phyloP scores from a whole-genome alignment of 30 jellyfish, hydroid and myxozoan genomes.

The Mastigias papua region DNA sequence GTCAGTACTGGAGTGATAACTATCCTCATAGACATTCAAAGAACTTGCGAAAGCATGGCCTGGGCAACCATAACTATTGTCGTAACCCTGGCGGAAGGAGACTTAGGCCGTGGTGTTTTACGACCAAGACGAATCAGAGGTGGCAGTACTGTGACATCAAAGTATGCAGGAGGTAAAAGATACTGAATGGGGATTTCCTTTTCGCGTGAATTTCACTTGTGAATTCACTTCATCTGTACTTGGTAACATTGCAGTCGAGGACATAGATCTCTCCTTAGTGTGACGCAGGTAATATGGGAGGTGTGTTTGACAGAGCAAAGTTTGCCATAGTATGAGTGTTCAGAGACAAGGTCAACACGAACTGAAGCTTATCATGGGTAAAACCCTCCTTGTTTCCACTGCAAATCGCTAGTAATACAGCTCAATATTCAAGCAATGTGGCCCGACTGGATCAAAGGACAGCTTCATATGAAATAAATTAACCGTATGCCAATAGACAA shows the following conservation, averaged over 20 bases:
- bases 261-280: not conserved
- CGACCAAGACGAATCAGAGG: slow-evolving; percentile 66
- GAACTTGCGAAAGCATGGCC: slow-evolving; percentile 74
- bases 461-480: not conserved
- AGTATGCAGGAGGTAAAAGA: slow-evolving; percentile 46
- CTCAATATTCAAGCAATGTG: not conserved
- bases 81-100: slow-evolving; percentile 95
- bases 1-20: slow-evolving; percentile 90
- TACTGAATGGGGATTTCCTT: not conserved
- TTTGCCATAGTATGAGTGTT: not conserved
- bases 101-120: slow-evolving; percentile 96
- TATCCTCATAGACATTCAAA: slow-evolving; percentile 90
- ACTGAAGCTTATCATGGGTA: not conserved
- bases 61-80: slow-evolving; percentile 85
- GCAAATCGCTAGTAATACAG: not conserved
- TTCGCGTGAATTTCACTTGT: slow-evolving; percentile 28
- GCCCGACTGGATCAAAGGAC: not conserved
- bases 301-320: not conserved
- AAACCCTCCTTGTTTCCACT: not conserved
- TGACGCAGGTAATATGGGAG: not conserved
- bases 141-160: slow-evolving; percentile 96
- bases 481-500: not conserved
- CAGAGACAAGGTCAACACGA: not conserved
- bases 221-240: not conserved
- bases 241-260: not conserved